Base-by-base conservation (phyloP, 2,888 invertebrate genomes). In the Phengaris alcon region DNA sequence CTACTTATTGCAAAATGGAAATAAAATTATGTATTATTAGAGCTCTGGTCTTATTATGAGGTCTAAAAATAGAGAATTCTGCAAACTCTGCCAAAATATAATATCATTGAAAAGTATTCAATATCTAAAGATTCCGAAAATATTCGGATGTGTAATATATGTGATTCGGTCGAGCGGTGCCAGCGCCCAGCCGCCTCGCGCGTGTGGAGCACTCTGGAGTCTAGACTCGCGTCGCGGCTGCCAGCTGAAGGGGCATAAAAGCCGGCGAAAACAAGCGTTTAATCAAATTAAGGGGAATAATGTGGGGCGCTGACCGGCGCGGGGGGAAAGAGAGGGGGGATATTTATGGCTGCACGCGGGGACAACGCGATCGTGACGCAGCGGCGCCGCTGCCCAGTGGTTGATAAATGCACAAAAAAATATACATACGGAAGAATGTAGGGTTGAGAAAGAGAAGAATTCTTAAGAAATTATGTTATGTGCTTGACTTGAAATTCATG, bases 281-380 rank as follows among this genome's bases (percentile, higher is more conserved):
- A 64, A 75, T 15, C 59, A 75, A 72, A 55, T 68, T 68, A 69
- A 79, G 68, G 57, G 35, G 59, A 52, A 64, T 64, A 69, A 69
- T 48, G 48, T 46, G 69, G 69, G 48, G n/a, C 69, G 10, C 46
- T 48, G 69, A 69, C 69, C 69, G 69, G 44, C n/a, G 9, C 69
- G 48, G 64, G 35, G 22, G 35, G 12, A 1, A 10, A 22, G 59
- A 10, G 59, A 10, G 64, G 35, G 6, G 35, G 13, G 35, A 64
- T 64, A 64, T 64, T 64, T 64, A 64, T 35, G 12, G 64, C 59
- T 15, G 22, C 59, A 9, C 35, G 12, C 64, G 64, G 64, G 35
- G 64, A 44, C 64, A 64, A 13, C 44, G 64, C 64, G 64, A 64
- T 22, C 22, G 22, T 22, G 22, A 22, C 22, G 22, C 22, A 22